Evolutionary conservation across 1,140 invertebrate genomes (phyloP).

Genomic region (Telenomus remus): DNA sequence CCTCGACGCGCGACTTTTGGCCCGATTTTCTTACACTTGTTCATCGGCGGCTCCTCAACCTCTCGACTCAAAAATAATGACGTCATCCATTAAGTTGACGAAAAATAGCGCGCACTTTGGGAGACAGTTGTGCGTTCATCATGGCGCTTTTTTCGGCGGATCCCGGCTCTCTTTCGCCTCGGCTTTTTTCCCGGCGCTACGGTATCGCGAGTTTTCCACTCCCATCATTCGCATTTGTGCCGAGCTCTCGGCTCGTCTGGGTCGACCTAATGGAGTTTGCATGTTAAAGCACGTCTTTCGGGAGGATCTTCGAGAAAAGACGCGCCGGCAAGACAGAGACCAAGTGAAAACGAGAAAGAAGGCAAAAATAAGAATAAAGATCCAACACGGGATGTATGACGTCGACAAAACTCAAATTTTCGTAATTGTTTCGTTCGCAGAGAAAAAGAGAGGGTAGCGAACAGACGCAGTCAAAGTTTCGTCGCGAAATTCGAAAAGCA

Average conservation of each 20-base stretch:
- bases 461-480: conserved; percentile 19
- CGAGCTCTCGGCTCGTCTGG: conserved; percentile 37
- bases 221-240: conserved; percentile 28
- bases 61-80: conserved; percentile 33
- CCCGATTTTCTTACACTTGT: neutral
- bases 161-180: conserved; percentile 29
- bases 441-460: neutral
- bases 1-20: neutral
- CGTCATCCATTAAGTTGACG: conserved; percentile 46
- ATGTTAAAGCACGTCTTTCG: conserved; percentile 55
- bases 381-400: conserved; percentile 36
- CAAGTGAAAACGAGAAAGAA: no score
- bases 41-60: neutral
- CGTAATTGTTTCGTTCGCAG: conserved; percentile 38
- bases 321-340: neutral
- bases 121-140: conserved; percentile 38
- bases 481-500: conserved; percentile 8
- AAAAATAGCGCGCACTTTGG: conserved; percentile 46
- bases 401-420: conserved; percentile 35
- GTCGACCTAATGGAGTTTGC: conserved; percentile 60
- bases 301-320: conserved; percentile 42
- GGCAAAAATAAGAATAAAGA: conserved; percentile 28
- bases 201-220: conserved; percentile 35
- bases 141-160: conserved; percentile 26
- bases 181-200: neutral